phyloP scores from a whole-genome alignment of 2,113 vertebrate genomes.

The Spilogale gracilis region DNA sequence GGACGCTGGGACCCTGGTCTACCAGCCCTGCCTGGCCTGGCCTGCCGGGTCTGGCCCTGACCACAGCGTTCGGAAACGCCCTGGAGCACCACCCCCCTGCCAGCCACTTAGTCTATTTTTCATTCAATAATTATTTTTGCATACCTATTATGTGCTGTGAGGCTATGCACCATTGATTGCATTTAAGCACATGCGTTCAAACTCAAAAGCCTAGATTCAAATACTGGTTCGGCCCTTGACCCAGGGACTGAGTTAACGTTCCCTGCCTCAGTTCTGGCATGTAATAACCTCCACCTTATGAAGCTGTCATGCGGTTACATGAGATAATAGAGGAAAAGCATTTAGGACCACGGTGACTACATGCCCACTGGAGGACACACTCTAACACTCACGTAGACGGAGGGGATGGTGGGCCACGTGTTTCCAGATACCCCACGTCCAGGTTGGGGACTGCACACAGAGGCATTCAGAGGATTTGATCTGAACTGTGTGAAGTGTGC shows the following conservation, averaged over 20 bases:
- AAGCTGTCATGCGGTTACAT: not conserved
- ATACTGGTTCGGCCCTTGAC: not conserved
- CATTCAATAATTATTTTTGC: not conserved
- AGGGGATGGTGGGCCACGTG: not conserved
- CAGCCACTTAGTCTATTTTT: not conserved
- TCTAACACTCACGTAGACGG: not conserved
- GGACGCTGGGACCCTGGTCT: rapidly evolving
- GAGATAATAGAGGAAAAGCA: not conserved
- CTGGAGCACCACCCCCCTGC: not conserved
- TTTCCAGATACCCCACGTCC: not conserved
- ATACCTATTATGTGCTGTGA: not conserved
- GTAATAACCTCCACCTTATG: not conserved
- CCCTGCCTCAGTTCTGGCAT: not conserved
- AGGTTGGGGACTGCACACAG: not conserved
- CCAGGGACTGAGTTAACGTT: not conserved
- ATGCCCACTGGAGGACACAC: not conserved
- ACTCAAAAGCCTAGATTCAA: not conserved
- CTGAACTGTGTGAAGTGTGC: not conserved
- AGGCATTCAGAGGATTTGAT: not conserved
- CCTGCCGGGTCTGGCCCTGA: not conserved
- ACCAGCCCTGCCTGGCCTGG: rapidly evolving
- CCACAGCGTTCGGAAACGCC: not conserved
- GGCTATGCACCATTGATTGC: not conserved
- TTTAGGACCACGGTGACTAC: not conserved
- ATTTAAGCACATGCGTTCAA: not conserved